Evolutionary conservation across 2,797 vertebrate species (phyloP).

Genomic region (Arvicola amphibius): DNA sequence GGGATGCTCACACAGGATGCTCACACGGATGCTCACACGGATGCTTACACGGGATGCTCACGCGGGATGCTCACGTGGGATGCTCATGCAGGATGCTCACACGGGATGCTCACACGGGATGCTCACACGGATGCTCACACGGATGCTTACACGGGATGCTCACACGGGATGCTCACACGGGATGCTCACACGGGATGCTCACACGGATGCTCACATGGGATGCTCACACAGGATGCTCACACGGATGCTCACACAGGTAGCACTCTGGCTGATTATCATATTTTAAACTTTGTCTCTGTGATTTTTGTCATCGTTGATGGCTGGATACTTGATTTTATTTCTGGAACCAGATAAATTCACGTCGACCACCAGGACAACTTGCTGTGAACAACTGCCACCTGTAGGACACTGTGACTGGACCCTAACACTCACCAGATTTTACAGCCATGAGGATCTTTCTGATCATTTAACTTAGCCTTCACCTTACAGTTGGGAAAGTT

Average conservation of each 20-base stretch:
- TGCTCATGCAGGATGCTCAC: too few relatives aligned
- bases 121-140: too few relatives aligned
- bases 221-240: background rate
- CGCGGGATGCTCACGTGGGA: too few relatives aligned
- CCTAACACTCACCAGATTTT: background rate
- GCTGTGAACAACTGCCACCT: background rate
- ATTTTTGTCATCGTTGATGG: background rate
- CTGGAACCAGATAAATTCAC: constrained; percentile 38
- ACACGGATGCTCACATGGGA: background rate
- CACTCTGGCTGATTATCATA: background rate
- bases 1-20: too few relatives aligned
- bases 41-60: too few relatives aligned
- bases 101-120: too few relatives aligned
- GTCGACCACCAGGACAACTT: background rate
- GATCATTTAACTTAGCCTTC: background rate
- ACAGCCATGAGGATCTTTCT: background rate
- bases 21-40: too few relatives aligned
- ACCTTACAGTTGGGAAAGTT: constrained; percentile 12
- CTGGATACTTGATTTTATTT: constrained; percentile 9
- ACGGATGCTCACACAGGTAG: background rate
- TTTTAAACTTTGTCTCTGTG: background rate
- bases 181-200: too few relatives aligned
- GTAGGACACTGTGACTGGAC: background rate
- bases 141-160: too few relatives aligned
- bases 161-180: too few relatives aligned